phyloP scores from a whole-genome alignment of 2,888 invertebrate genomes.

The Dolichopus griseipennis region DNA sequence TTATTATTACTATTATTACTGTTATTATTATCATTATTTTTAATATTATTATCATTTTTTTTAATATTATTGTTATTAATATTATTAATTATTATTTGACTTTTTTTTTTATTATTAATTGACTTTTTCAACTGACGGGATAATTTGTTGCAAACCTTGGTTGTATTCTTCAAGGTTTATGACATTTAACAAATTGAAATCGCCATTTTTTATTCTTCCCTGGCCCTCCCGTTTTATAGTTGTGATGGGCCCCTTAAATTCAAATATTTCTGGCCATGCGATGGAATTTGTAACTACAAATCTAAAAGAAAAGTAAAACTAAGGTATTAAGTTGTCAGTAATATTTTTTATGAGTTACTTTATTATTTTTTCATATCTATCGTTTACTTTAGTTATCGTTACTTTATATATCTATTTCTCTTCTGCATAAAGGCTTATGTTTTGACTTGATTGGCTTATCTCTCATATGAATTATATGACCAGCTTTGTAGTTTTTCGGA shows the following conservation, averaged over 20 bases:
- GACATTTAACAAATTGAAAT: not conserved
- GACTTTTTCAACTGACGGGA: not conserved
- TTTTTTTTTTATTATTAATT: no score
- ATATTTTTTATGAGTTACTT: slow-evolving; percentile 19
- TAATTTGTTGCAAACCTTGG: not conserved
- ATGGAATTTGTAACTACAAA: no score
- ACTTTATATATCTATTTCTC: slow-evolving; percentile 19
- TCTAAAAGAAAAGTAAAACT: no score
- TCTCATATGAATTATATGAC: slow-evolving; percentile 17
- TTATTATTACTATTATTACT: no score
- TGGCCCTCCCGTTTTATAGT: not conserved
- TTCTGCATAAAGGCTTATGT: slow-evolving; percentile 12
- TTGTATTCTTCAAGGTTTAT: not conserved
- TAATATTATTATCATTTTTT: no score
- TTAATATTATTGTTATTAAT: no score
- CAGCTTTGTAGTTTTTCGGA: slow-evolving; percentile 16
- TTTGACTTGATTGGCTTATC: slow-evolving; percentile 18
- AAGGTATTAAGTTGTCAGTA: not conserved
- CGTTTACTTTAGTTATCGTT: no score
- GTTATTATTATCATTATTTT: no score
- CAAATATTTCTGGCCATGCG: no score
- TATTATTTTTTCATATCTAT: slow-evolving; percentile 15
- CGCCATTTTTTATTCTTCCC: slow-evolving; percentile 7
- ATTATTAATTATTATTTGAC: no score
- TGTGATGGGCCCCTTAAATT: no score